These are phyloP conservation scores for Drosophila niveifrons DNA, from an alignment of 2,888 invertebrate genomes.

Conservation along the genomic window DNA sequence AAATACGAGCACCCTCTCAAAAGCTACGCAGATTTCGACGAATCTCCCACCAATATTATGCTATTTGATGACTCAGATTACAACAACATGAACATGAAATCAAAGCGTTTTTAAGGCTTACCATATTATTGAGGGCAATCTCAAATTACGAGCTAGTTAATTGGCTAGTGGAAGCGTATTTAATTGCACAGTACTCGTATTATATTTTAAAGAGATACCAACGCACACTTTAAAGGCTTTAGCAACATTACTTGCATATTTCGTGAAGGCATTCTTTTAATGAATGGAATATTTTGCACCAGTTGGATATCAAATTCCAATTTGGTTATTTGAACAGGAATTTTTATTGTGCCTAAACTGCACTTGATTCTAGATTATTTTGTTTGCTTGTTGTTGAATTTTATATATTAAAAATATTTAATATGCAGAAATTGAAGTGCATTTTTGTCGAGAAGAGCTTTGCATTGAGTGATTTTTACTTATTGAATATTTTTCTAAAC, in stretches of 20 bases:
- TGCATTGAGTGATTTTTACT: too few relatives aligned
- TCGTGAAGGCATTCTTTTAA: neutral
- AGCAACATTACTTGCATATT: neutral
- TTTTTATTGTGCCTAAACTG: too few relatives aligned
- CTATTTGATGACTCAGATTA: neutral
- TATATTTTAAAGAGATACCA: neutral
- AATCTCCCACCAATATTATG: neutral
- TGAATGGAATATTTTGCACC: neutral
- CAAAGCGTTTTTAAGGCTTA: neutral
- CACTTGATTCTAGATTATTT: too few relatives aligned
- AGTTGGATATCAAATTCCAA: neutral
- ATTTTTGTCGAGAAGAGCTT: too few relatives aligned
- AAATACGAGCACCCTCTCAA: conserved; percentile 7
- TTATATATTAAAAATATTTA: neutral
- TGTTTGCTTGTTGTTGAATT: too few relatives aligned
- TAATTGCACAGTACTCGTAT: neutral
- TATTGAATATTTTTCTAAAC: too few relatives aligned
- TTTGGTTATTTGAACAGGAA: neutral
- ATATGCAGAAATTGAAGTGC: too few relatives aligned
- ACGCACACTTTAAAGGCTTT: neutral
- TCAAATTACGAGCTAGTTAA: neutral
- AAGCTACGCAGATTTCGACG: neutral
- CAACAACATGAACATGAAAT: neutral
- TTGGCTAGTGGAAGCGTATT: neutral
- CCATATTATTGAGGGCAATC: neutral